Base-by-base conservation (phyloP, 2,888 invertebrate genomes). In the Dicyrtoma fusca region DNA sequence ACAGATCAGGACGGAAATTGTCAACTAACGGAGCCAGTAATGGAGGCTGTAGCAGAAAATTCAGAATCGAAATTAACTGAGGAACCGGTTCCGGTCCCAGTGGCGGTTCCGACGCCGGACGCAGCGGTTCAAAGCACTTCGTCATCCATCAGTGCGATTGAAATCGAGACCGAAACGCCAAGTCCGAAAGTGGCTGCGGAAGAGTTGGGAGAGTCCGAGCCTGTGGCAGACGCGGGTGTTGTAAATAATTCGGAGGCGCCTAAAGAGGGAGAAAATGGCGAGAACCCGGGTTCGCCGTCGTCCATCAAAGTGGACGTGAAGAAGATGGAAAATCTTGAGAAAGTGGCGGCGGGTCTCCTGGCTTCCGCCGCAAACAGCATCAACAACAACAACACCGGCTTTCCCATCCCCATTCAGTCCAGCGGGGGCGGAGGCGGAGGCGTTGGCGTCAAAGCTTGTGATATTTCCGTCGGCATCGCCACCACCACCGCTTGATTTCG, bases 281-380 rank as follows among this genome's bases (percentile, higher is more conserved):
- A 44, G 57, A 42, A 51, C 47, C 17, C 23, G 34, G 45, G 34
- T 45, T 45, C 59, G 8, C 42, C 55, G 19, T 51, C 63, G 1
- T 61, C 71, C 47, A 49, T 65, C 19, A 26, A 55, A 73, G 65
- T 70, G 6, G 68, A 62, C 25, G 70, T 53, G 72, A 73, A 65
- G 63, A 73, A 73, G 53, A 72, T 80, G 74, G 79, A 79, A 53
- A 78, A 75, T 53, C 73, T 80, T 49, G 79, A 77, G 64, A 79
- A 80, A 75, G 80, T 80, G 11, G 75, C 80, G 63, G 80, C 79
- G 44, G 80, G 80, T 55, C 73, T 80, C 34, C 66, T 80, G 11
- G 80, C 79, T 55, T 73, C 80, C 4, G 79, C 78, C 34, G 75
- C 74, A 10, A 74, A 71, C 14, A 80, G 68, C 63, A 78, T 72